Evolutionary conservation across 2,888 invertebrate species (phyloP).

Genomic region (Cryptocephalus primarius): DNA sequence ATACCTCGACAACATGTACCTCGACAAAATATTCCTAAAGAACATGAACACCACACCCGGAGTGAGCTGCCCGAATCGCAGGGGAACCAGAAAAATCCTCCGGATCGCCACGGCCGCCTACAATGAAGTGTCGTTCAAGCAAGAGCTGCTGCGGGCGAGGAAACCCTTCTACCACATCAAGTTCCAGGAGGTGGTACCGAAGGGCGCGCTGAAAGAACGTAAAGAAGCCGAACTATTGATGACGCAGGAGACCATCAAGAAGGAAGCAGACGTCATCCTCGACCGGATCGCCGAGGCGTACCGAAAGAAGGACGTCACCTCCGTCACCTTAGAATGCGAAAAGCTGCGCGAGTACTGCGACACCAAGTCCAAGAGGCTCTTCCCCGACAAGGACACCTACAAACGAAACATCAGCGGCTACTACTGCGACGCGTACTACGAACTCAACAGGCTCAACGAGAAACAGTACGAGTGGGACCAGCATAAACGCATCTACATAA

Average conservation of each 20-base stretch:
- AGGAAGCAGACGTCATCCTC: slow-evolving; percentile 35
- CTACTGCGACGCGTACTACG: slow-evolving; percentile 35
- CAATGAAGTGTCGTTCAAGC: slow-evolving; percentile 29
- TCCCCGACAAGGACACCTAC: slow-evolving; percentile 34
- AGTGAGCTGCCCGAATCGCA: slow-evolving; percentile 32
- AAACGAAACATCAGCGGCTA: slow-evolving; percentile 34
- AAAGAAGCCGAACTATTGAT: slow-evolving; percentile 5
- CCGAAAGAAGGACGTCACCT: slow-evolving; percentile 12
- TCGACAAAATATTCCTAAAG: slow-evolving; percentile 37
- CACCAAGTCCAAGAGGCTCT: slow-evolving; percentile 28
- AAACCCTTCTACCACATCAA: slow-evolving; percentile 38
- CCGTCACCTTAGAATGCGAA: slow-evolving; percentile 28
- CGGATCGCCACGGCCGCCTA: slow-evolving; percentile 26
- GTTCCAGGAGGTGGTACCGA: slow-evolving; percentile 28
- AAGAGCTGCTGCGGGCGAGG: slow-evolving; percentile 36
- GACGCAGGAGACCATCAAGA: slow-evolving; percentile 26
- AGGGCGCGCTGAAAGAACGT: slow-evolving; percentile 6
- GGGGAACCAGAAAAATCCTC: slow-evolving; percentile 23
- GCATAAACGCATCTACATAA: slow-evolving; percentile 25
- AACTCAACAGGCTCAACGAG: slow-evolving; percentile 33
- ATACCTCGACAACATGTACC: slow-evolving; percentile 36
- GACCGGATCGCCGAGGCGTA: slow-evolving; percentile 27
- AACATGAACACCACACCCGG: slow-evolving; percentile 25
- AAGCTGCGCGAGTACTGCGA: slow-evolving; percentile 37
- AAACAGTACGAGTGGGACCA: slow-evolving; percentile 20